Evolutionary conservation across 2,797 vertebrate species (phyloP), one percentile per base, ranked within the genome.

Genomic region (Echeneis naucrates): DNA sequence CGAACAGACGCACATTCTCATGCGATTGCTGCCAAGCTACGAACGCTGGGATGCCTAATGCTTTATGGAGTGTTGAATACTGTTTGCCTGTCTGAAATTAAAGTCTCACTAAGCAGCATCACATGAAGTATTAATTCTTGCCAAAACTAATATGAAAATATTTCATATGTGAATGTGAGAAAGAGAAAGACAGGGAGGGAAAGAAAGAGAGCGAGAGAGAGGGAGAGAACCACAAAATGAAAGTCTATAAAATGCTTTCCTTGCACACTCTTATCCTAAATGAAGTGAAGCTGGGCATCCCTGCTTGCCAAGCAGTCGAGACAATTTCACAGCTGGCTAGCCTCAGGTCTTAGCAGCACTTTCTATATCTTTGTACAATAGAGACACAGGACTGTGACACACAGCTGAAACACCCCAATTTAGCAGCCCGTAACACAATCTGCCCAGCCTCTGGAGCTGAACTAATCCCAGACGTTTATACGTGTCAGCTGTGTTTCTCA

Each of bases 301-400:
- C 61, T 64, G 78, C 78, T 84, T 59, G 65, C 81, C 86, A 74
- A 84, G 82, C 72, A 86, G 87, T 80, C 40, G 64, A 88, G 81
- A 90, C 91, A 92, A 92, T 92, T 92, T 93, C 90, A 92, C 91
- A 92, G 91, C 88, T 89, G 90, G 87, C 84, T 89, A 63, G 87
- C 80, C 90, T 77, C 90, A 89, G 88, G 89, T 91, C 88, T 93
- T 91, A 91, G 87, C 63, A 56, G 81, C 68, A 68, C 80, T 75
- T 85, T 87, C 81, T 82, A 58, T 87, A 87, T 91, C 86, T 83
- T 86, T 81, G 75, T 85, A 92, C 89, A 89, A 83, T 82, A 78
- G 80, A 84, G 80, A 91, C 81, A 59, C 77, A 59, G 68, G 72
- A 78, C 72, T 67, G 85, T 75, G 79, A 88, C 88, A 87, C 88